phyloP scores from a whole-genome alignment of 2,113 vertebrate species.

The Accipiter cooperii region DNA sequence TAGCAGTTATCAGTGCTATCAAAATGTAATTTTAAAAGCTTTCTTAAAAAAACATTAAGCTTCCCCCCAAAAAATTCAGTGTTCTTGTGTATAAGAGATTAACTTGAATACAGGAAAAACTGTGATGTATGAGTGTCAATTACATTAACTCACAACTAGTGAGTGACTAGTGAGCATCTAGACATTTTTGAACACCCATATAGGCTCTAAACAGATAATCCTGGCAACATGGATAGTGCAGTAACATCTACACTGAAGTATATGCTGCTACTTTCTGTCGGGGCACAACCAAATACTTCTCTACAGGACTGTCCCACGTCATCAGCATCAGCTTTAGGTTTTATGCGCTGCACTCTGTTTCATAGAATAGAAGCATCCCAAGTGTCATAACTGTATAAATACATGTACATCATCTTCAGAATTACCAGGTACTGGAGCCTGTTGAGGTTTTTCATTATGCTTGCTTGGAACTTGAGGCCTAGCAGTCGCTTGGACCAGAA shows the following conservation, averaged over 20 bases:
- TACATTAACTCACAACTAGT: neutral
- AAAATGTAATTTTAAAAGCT: neutral
- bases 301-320: neutral
- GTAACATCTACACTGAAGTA: neutral
- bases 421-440: conserved; percentile 54
- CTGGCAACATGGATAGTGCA: neutral
- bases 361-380: neutral
- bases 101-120: neutral
- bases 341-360: neutral
- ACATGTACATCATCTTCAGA: neutral
- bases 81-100: neutral
- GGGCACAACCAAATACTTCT: neutral
- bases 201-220: neutral
- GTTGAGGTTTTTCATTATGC: conserved; percentile 29
- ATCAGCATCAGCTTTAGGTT: neutral
- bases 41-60: neutral
- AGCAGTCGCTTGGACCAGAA: neutral
- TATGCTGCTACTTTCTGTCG: neutral
- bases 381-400: neutral
- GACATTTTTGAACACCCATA: neutral
- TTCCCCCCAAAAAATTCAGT: too few relatives aligned
- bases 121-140: neutral
- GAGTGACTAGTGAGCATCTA: neutral
- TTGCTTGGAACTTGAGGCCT: neutral
- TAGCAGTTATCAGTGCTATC: neutral